These are phyloP conservation scores for Clusia tigrina DNA, from an alignment of 2,888 invertebrate species.

Conservation along the genomic window DNA sequence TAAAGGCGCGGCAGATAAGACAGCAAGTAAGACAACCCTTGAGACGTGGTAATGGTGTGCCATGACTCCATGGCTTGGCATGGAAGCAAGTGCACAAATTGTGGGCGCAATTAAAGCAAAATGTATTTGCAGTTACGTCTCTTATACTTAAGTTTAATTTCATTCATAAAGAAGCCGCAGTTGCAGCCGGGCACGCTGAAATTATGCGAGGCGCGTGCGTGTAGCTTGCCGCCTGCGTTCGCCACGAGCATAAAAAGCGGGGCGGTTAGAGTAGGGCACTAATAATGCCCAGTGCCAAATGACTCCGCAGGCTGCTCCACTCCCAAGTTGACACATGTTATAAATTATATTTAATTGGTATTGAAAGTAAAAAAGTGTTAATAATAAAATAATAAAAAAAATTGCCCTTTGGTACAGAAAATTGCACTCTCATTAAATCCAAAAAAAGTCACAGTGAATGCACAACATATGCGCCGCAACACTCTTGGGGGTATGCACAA, in stretches of 20 bases:
- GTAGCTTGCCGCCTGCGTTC: background rate
- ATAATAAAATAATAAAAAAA: background rate
- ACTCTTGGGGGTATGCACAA: no score
- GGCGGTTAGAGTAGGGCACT: background rate
- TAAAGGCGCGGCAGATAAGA: background rate
- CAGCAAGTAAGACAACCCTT: background rate
- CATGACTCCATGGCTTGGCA: no score
- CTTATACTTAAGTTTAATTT: no score
- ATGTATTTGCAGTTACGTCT: no score
- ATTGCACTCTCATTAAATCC: background rate
- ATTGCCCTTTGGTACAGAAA: background rate
- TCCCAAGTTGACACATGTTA: conserved; percentile 35
- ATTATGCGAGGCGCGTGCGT: background rate
- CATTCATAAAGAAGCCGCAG: background rate
- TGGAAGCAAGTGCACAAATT: no score
- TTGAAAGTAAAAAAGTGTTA: background rate
- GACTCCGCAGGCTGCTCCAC: background rate
- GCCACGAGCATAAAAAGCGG: background rate
- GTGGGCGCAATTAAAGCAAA: no score
- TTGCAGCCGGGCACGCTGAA: background rate
- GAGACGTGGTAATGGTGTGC: background rate
- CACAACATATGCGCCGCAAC: background rate
- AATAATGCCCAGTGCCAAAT: background rate
- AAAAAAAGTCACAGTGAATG: background rate
- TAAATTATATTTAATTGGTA: conserved; percentile 46